These are phyloP conservation scores for Habrosyne pyritoides DNA, from an alignment of 2,888 invertebrate species.

Conservation along the genomic window DNA sequence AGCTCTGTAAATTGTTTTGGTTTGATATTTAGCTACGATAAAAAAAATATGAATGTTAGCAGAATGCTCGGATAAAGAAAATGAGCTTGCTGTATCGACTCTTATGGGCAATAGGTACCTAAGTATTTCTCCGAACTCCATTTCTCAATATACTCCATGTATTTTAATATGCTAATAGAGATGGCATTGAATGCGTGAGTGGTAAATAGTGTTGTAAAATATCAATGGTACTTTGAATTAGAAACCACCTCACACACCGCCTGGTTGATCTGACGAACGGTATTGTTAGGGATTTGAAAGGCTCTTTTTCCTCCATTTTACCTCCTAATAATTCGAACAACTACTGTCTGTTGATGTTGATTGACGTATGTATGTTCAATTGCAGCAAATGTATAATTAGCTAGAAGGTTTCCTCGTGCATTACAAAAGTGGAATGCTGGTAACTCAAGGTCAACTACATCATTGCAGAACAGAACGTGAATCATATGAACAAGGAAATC, in stretches of 20 bases:
- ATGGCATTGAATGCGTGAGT: no score
- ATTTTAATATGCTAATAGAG: no score
- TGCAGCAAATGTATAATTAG: constrained; percentile 52
- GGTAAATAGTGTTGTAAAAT: no score
- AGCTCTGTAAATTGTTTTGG: not conserved
- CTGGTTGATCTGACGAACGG: no score
- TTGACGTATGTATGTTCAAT: constrained; percentile 56
- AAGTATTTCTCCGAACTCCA: no score
- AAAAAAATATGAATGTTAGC: not conserved
- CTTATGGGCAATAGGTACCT: no score
- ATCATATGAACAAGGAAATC: constrained; percentile 37
- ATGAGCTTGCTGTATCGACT: no score
- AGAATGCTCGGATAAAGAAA: not conserved
- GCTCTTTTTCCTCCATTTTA: not conserved
- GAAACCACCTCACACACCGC: no score
- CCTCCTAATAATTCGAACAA: not conserved
- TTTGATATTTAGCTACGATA: not conserved
- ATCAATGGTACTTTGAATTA: no score
- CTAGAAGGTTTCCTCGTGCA: constrained; percentile 60
- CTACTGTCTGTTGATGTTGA: constrained; percentile 44
- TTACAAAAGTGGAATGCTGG: constrained; percentile 52
- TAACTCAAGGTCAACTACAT: constrained; percentile 67
- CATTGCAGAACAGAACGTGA: constrained; percentile 53
- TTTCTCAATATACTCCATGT: no score
- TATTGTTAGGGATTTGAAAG: no score